Base-by-base conservation (phyloP, 2,888 invertebrate genomes). In the Scaptodrosophila latifasciaeformis region DNA sequence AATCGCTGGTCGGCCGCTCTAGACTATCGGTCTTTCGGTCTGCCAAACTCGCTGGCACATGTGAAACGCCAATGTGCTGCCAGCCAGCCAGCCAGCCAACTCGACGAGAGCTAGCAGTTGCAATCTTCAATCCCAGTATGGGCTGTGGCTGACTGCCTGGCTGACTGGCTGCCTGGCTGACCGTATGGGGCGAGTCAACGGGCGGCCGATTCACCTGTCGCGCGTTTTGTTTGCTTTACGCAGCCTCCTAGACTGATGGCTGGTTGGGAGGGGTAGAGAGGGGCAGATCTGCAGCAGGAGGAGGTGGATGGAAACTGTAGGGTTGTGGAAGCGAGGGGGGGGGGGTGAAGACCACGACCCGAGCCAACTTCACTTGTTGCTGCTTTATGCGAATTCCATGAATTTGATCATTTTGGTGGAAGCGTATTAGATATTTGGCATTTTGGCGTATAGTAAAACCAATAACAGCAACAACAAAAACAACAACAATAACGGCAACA, bases 161-260 rank as follows among this genome's bases (percentile, higher is more conserved):
- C n/a, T n/a, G n/a, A n/a, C n/a, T n/a, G n/a, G n/a, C n/a, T n/a
- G n/a, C n/a, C 17, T 34, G 50, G 47, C 51, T 56, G 62, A 63
- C 68, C 75, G 72, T 75, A 74, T 77, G 70, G 70, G 72, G 66
- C 66, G 61, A 71, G 61, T 68, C 81, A 54, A 75, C 79, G 74
- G 77, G 76, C 80, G 70, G 74, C 70, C 74, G 61, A 81, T 79
- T 80, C 79, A 79, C 79, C 79, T 79, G 79, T 79, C 79, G 76
- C 71, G 59, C 65, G 61, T 74, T 79, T 81, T 74, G 70, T 80
- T 70, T 68, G 71, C 65, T 62, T 66, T 67, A 76, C 74, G 70
- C 70, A 79, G 65, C 53, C 30, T 18, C 30, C 34, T 34, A 12
- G 30, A 3, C n/a, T 30, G 30, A 15, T 34, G 34, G 13, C 9